These are phyloP conservation scores for Gymnocephalus cernua DNA, from an alignment of 2,113 vertebrate genomes.

Conservation along the genomic window DNA sequence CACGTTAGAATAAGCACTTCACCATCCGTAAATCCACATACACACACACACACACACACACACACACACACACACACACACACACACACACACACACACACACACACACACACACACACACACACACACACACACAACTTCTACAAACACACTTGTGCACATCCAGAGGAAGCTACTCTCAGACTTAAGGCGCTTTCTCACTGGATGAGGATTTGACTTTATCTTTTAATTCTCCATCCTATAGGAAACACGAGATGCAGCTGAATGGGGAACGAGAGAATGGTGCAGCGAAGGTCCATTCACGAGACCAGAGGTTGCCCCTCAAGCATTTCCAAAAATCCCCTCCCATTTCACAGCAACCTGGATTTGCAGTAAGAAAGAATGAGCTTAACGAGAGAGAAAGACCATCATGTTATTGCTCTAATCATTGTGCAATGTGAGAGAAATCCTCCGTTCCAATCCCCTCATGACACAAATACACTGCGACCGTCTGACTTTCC, in stretches of 20 bases:
- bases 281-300: constrained; percentile 39
- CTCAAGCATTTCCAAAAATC: constrained; percentile 53
- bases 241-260: constrained; percentile 41
- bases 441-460: constrained; percentile 63
- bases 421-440: constrained; percentile 68
- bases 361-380: constrained; percentile 56
- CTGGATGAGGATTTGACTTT: constrained; percentile 60
- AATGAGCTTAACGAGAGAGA: constrained; percentile 60
- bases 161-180: constrained; percentile 29
- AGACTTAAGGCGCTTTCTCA: constrained; percentile 39
- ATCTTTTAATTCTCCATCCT: constrained; percentile 66
- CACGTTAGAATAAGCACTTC: constrained; percentile 14
- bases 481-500: constrained; percentile 46
- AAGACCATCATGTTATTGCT: constrained; percentile 75
- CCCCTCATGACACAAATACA: constrained; percentile 61
- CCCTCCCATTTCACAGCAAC: constrained; percentile 55
- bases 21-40: neutral
- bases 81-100: too few relatives aligned
- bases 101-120: too few relatives aligned
- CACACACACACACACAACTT: neutral
- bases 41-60: too few relatives aligned
- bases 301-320: constrained; percentile 45
- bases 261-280: constrained; percentile 36
- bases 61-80: neutral
- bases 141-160: constrained; percentile 15